Conservation (phyloP, 1,140 invertebrate species). For the Pollicipes pollicipes region DNA sequence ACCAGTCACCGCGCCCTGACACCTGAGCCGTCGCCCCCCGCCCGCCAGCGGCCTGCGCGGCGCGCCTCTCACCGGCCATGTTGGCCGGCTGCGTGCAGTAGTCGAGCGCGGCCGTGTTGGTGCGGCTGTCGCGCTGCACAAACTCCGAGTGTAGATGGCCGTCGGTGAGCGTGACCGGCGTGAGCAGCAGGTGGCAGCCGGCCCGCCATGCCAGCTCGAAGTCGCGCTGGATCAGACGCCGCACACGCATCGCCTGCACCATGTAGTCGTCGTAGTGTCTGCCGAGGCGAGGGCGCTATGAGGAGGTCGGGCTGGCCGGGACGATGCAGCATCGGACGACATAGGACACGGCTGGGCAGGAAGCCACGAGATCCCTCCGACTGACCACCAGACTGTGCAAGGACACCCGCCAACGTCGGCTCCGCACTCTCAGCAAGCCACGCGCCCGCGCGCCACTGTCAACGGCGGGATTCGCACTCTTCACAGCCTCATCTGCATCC, state of each 20-base stretch:
- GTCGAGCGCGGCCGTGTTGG: conserved; percentile 75
- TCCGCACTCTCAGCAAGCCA: too few relatives aligned
- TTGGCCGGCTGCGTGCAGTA: conserved; percentile 89
- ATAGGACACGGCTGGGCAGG: too few relatives aligned
- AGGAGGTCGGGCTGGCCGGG: conserved; percentile 2
- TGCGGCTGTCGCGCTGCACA: conserved; percentile 53
- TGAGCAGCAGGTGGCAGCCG: conserved; percentile 66
- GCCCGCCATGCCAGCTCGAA: conserved; percentile 51
- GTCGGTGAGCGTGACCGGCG: conserved; percentile 72
- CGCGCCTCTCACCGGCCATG: conserved; percentile 52
- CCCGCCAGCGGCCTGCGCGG: too few relatives aligned
- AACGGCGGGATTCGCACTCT: too few relatives aligned
- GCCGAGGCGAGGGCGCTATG: conserved; percentile 25
- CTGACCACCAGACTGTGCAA: too few relatives aligned
- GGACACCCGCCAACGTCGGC: too few relatives aligned
- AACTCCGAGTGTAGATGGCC: conserved; percentile 69
- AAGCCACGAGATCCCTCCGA: too few relatives aligned
- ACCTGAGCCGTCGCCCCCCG: too few relatives aligned
- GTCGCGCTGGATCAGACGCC: conserved; percentile 72
- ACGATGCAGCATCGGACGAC: too few relatives aligned
- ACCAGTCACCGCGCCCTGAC: too few relatives aligned
- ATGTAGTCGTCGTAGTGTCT: conserved; percentile 85
- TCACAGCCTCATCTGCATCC: too few relatives aligned
- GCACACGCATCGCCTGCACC: conserved; percentile 68
- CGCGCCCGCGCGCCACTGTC: too few relatives aligned